These are phyloP conservation scores for Adelphocoris suturalis DNA, from an alignment of 2,888 invertebrate species.

Conservation along the genomic window DNA sequence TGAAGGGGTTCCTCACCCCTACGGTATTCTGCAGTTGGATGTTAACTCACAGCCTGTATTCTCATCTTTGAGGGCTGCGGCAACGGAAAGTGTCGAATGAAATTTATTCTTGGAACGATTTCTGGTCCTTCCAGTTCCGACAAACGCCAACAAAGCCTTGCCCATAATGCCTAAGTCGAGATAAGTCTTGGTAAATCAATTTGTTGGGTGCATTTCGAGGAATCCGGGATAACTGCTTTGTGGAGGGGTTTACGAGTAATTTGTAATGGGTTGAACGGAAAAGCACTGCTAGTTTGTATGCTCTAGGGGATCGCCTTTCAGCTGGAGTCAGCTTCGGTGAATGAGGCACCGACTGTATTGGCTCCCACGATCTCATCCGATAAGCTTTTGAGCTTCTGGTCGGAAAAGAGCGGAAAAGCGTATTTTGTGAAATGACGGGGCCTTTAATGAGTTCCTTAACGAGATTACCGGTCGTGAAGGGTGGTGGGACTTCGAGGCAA, in stretches of 20 bases:
- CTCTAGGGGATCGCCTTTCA: background rate
- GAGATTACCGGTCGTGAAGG: background rate
- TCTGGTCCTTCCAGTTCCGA: no score
- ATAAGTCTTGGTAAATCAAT: no score
- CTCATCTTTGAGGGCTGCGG: no score
- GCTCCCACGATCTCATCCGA: conserved; percentile 4
- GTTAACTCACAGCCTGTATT: no score
- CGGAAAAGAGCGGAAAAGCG: background rate
- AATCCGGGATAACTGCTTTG: background rate
- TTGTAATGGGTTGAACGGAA: conserved; percentile 17
- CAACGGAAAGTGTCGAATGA: no score
- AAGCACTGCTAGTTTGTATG: conserved; percentile 8
- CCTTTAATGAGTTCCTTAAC: conserved; percentile 19
- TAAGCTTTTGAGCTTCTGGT: conserved; percentile 25
- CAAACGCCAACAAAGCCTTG: no score
- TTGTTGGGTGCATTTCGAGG: background rate
- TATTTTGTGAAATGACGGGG: conserved; percentile 25
- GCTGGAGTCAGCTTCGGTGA: conserved; percentile 13
- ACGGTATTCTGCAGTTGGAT: no score
- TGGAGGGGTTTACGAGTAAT: conserved; percentile 2
- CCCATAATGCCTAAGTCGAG: no score
- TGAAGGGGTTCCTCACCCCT: no score
- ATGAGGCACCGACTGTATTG: background rate
- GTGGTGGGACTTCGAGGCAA: background rate
- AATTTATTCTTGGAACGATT: no score